Evolutionary conservation across 2,113 vertebrate species (phyloP).

Genomic region (Cinclus mexicanus): DNA sequence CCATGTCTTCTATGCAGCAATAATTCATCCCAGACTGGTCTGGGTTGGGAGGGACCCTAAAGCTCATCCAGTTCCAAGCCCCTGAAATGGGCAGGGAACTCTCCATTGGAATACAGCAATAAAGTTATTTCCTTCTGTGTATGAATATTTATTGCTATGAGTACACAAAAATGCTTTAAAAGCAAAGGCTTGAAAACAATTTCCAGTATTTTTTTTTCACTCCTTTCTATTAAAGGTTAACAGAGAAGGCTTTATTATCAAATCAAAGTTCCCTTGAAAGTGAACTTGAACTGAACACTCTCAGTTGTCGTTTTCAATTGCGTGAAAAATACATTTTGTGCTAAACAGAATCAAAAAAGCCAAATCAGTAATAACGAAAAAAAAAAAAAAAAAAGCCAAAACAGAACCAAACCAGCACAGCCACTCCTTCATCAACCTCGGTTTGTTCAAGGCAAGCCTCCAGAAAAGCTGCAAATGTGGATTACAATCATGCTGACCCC

Average conservation of each 20-base stretch:
- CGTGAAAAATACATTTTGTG: background rate
- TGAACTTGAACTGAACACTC: background rate
- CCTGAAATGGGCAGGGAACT: background rate
- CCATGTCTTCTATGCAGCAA: background rate
- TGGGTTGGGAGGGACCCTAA: background rate
- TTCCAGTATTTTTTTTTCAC: background rate
- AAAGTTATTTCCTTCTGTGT: background rate
- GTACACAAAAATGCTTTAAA: background rate
- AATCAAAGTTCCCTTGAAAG: background rate
- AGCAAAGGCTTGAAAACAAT: conserved; percentile 5
- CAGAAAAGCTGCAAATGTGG: background rate
- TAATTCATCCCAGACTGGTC: background rate
- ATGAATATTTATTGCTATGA: background rate
- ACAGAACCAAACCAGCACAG: background rate
- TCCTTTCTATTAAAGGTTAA: background rate
- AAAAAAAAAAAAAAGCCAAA: background rate
- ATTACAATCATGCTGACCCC: background rate
- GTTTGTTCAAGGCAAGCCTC: background rate
- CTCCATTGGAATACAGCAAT: background rate
- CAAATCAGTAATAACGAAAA: background rate
- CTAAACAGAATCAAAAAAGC: background rate
- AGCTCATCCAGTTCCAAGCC: background rate
- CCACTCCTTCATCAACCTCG: background rate
- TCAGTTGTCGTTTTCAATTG: background rate
- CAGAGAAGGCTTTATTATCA: background rate